phyloP scores from a whole-genome alignment of 2,797 vertebrate genomes.

The Gila robusta region DNA sequence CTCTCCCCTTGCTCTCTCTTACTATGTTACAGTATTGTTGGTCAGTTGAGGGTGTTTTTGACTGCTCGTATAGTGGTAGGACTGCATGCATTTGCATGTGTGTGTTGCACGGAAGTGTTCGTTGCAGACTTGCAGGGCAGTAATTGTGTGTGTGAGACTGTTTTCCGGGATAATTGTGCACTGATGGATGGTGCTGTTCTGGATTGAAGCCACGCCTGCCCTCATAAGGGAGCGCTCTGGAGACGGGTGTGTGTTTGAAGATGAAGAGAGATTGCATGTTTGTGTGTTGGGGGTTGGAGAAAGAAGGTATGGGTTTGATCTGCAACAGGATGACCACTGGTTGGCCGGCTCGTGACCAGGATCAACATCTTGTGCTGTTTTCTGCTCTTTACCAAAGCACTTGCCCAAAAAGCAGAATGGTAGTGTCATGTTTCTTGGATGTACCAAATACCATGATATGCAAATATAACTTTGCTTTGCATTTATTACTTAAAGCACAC shows the following conservation, averaged over 20 bases:
- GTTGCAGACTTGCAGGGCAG: slow-evolving; percentile 43
- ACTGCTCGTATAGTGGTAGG: slow-evolving; percentile 20
- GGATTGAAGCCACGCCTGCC: slow-evolving; percentile 52
- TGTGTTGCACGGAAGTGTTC: slow-evolving; percentile 15
- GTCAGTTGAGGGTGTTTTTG: not conserved
- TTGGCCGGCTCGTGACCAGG: slow-evolving; percentile 35
- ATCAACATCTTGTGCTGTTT: slow-evolving; percentile 2
- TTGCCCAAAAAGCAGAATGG: not conserved
- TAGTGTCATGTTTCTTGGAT: not conserved
- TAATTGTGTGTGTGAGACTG: slow-evolving; percentile 60
- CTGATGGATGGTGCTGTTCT: slow-evolving; percentile 62
- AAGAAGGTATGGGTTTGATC: slow-evolving; percentile 10
- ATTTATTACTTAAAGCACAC: not conserved
- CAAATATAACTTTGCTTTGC: not conserved
- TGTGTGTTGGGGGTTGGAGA: slow-evolving; percentile 36
- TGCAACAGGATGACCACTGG: slow-evolving; percentile 61
- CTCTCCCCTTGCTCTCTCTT: slow-evolving; percentile 17
- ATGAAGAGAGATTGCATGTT: slow-evolving; percentile 45
- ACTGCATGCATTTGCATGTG: slow-evolving; percentile 33
- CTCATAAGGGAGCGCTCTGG: slow-evolving; percentile 55
- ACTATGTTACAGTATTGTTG: slow-evolving; percentile 19
- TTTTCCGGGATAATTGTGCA: slow-evolving; percentile 65
- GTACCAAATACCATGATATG: not conserved
- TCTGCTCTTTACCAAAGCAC: not conserved
- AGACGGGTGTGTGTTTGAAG: slow-evolving; percentile 54